A percentile compares a stretch with the other conserved stretches of the same genome.
Evolutionary conservation across 2,888 invertebrate species (phyloP).

Genomic region (Lumbricus terrestris): DNA sequence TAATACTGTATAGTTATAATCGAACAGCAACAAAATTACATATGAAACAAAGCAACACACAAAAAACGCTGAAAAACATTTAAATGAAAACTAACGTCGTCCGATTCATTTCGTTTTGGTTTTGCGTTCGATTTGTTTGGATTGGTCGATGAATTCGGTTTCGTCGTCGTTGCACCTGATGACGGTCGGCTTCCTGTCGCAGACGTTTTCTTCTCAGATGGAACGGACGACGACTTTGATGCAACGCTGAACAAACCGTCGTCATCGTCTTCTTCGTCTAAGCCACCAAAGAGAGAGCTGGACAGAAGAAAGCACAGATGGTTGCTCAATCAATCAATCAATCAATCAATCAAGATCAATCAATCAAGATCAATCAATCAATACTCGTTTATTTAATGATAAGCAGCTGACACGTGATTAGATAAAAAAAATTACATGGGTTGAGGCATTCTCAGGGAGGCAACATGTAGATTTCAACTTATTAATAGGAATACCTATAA

Average conservation of each 20-base stretch:
- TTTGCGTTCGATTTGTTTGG: background rate
- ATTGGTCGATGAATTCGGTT: background rate
- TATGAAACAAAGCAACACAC: background rate
- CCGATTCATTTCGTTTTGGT: conserved; percentile 10
- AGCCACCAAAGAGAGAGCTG: background rate
- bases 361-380: too few species aligned
- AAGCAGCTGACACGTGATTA: too few species aligned
- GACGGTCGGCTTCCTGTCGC: background rate
- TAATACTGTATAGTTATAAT: too few species aligned
- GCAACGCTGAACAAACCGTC: background rate
- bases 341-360: too few species aligned
- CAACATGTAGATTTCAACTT: too few species aligned
- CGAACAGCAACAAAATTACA: too few species aligned
- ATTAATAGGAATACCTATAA: too few species aligned
- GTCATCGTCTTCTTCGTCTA: background rate
- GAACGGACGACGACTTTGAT: background rate
- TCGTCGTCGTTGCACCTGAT: background rate
- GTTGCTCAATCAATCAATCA: too few species aligned
- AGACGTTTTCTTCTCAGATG: background rate
- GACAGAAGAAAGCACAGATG: background rate
- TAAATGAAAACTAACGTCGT: background rate
- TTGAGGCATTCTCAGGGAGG: too few species aligned
- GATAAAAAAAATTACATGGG: too few species aligned
- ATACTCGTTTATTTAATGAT: too few species aligned
- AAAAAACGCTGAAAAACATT: too few species aligned